These are phyloP conservation scores for Aspidapion aeneum DNA, from an alignment of 2,888 invertebrate genomes.

Conservation along the genomic window DNA sequence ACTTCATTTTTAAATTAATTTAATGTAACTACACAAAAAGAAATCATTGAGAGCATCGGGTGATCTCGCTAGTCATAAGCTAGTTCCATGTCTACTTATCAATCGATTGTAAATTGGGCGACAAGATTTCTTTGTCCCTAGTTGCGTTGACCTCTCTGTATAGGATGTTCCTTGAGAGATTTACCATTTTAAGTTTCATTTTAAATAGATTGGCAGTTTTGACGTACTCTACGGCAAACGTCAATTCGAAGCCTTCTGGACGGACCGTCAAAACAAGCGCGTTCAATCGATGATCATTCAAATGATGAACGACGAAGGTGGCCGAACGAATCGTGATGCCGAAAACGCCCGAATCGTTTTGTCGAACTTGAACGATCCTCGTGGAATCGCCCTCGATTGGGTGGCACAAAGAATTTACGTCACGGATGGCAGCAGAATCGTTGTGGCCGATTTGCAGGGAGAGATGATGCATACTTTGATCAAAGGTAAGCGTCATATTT, in stretches of 20 bases:
- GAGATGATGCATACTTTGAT: background rate
- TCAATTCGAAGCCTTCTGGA: slow-evolving; percentile 46
- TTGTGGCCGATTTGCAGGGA: slow-evolving; percentile 57
- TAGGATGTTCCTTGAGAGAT: no score
- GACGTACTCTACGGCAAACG: slow-evolving; percentile 49
- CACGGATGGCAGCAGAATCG: slow-evolving; percentile 54
- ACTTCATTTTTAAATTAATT: no score
- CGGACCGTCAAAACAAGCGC: slow-evolving; percentile 48
- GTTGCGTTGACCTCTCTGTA: no score
- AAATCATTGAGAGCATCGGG: no score
- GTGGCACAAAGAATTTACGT: slow-evolving; percentile 66
- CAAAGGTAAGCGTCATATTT: no score
- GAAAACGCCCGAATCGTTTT: slow-evolving; percentile 42
- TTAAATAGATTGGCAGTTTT: slow-evolving; percentile 49
- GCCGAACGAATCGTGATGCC: slow-evolving; percentile 33
- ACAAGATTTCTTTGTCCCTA: no score
- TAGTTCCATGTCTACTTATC: no score
- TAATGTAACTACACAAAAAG: no score
- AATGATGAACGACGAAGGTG: slow-evolving; percentile 30
- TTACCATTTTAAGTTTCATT: no score
- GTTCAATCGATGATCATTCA: slow-evolving; percentile 46
- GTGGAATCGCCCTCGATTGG: slow-evolving; percentile 72
- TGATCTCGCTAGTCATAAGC: no score
- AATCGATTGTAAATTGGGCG: no score
- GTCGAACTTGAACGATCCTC: slow-evolving; percentile 58